phyloP scores from a whole-genome alignment of 2,888 invertebrate genomes.

The Amorpha juglandis region DNA sequence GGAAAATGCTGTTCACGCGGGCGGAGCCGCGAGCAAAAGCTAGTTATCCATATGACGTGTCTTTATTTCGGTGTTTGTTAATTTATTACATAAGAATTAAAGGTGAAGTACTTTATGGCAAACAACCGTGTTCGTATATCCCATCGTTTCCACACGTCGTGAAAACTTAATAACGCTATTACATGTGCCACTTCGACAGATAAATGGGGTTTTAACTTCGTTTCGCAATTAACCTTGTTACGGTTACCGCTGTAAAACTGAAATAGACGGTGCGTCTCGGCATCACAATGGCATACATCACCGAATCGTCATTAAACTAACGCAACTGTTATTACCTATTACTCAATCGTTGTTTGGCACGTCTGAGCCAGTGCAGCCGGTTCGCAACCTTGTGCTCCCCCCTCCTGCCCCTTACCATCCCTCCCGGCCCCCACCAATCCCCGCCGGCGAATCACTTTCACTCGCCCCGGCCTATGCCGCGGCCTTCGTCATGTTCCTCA shows the following conservation, averaged over 20 bases:
- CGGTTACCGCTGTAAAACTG: slow-evolving; percentile 18
- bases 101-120: too few species aligned
- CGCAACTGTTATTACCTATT: slow-evolving; percentile 76
- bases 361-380: slow-evolving; percentile 70
- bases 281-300: slow-evolving; percentile 65
- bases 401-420: slow-evolving; percentile 39
- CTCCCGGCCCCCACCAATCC: slow-evolving; percentile 47
- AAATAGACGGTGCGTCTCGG: slow-evolving; percentile 5
- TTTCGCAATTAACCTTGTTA: slow-evolving; percentile 26
- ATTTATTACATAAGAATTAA: not conserved
- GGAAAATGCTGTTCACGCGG: too few species aligned
- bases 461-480: slow-evolving; percentile 58
- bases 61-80: not conserved
- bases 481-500: slow-evolving; percentile 49
- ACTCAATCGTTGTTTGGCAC: slow-evolving; percentile 77
- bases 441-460: slow-evolving; percentile 68
- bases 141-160: not conserved
- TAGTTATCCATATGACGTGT: not conserved
- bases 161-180: not conserved
- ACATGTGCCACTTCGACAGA: not conserved
- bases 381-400: slow-evolving; percentile 75
- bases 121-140: not conserved
- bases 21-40: too few species aligned
- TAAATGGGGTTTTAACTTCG: slow-evolving; percentile 1
- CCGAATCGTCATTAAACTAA: slow-evolving; percentile 64